Conservation (phyloP, 2,888 invertebrate species). For the Charanyca ferruginea region DNA sequence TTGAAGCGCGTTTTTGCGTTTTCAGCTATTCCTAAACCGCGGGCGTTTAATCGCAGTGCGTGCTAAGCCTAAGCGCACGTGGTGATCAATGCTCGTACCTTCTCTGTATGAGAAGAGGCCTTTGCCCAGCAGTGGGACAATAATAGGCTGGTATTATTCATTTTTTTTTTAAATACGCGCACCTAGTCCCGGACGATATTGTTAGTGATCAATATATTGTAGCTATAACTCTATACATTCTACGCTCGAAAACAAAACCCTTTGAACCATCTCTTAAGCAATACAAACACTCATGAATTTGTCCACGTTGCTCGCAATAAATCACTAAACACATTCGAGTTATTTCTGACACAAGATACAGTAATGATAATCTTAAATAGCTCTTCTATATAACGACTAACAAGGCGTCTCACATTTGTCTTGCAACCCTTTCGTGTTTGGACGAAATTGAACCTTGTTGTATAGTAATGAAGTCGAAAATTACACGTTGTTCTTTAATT, state of each 20-base stretch:
- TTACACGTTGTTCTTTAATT: background rate
- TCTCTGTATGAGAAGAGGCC: too few species aligned
- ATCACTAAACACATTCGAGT: conserved; percentile 55
- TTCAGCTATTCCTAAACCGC: too few species aligned
- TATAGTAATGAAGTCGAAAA: background rate
- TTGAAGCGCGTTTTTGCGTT: too few species aligned
- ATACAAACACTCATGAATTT: conserved; percentile 36
- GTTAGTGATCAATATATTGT: too few species aligned
- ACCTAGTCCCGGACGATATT: too few species aligned
- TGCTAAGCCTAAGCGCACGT: too few species aligned
- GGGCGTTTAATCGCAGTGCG: too few species aligned
- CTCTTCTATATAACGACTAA: conserved; percentile 35
- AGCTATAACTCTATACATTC: background rate
- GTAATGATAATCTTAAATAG: conserved; percentile 58
- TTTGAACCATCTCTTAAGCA: conserved; percentile 11
- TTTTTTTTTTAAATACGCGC: too few species aligned
- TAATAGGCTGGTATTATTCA: too few species aligned
- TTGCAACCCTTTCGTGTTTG: conserved; percentile 9
- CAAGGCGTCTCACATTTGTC: conserved; percentile 48
- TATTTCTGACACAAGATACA: conserved; percentile 47
- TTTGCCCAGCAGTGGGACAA: too few species aligned
- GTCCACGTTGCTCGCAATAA: conserved; percentile 41
- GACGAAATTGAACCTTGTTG: background rate
- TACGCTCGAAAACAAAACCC: conserved; percentile 15
- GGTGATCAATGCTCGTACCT: too few species aligned